Evolutionary conservation across 2,888 invertebrate species (phyloP).

Genomic region (Eledona agricola): DNA sequence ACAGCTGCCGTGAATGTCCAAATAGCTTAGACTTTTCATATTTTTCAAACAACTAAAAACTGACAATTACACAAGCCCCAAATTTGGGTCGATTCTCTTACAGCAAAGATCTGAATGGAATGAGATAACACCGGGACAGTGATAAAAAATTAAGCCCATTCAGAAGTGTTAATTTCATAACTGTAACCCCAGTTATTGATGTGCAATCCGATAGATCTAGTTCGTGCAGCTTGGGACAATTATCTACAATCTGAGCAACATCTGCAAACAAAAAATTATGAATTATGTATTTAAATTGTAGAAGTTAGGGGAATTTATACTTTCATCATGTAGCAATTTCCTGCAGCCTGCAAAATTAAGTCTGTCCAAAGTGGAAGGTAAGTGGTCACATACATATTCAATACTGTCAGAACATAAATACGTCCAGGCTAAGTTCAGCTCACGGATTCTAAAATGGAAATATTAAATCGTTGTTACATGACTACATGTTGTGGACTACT

Average conservation of each 20-base stretch:
- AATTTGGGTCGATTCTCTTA: conserved; percentile 61
- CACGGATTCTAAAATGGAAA: conserved; percentile 66
- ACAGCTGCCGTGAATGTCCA: conserved; percentile 88
- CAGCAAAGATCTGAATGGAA: conserved; percentile 75
- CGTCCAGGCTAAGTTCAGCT: conserved; percentile 88
- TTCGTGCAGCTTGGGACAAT: conserved; percentile 79
- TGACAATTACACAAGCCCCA: conserved; percentile 7
- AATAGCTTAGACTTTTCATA: conserved; percentile 73
- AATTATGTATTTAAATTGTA: conserved; percentile 9
- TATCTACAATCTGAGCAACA: conserved; percentile 69
- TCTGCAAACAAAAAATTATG: conserved; percentile 68
- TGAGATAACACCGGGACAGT: conserved; percentile 82
- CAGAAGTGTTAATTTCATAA: conserved; percentile 68
- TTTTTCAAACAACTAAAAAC: conserved; percentile 62
- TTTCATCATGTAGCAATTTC: conserved; percentile 75
- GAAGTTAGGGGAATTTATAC: conserved; percentile 64
- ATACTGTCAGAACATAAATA: conserved; percentile 70
- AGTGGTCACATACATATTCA: conserved; percentile 67
- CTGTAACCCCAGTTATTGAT: conserved; percentile 70
- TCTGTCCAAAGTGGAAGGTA: conserved; percentile 73
- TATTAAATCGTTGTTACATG: conserved; percentile 1
- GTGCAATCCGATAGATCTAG: conserved; percentile 91
- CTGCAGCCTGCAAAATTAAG: conserved; percentile 87
- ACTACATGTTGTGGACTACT: conserved; percentile 58
- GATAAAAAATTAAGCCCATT: conserved; percentile 78